Base-by-base conservation (phyloP, 2,113 vertebrate species). In the Setophaga kirtlandii region DNA sequence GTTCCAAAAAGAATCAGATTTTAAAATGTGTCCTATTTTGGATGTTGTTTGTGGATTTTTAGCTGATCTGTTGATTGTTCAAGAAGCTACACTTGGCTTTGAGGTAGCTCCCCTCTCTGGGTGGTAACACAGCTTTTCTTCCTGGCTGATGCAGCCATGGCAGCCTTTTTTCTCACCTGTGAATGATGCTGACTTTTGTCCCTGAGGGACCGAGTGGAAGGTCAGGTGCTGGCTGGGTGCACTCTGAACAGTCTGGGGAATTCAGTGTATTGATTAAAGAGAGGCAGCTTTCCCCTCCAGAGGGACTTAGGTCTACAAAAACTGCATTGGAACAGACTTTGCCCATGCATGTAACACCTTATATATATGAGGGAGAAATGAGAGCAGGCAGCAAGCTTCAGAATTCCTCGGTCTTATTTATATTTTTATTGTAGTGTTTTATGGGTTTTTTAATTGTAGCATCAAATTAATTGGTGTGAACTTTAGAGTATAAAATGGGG, bases 1-100 rank as follows among this genome's bases (percentile, higher is more conserved):
- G 56, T 95, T 96, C 79, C 67, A 69, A 95, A 37, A 75, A 96
- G 78, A 94, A 20, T 89, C 53, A 44, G 37, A 31, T 88, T 90
- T 68, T 64, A 65, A 85, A 83, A 68, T 28, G 58, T 93, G 78
- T 80, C 92, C 92, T 97, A 60, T 95, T 97, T 97, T 95, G 96
- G 93, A 82, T 76, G 24, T 37, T 47, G 35, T 46, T 94, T 81
- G 39, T 96, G 74, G 20, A 17, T 52, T 80, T 95, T 83, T 41
- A 86, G 59, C 42, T 56, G 58, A 28, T 80, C 19, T 22, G 30
- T 59, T 65, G 24, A 47, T 79, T 55, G 39, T 11, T 44, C 7
- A 13, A 53, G 68, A 65, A 92, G 60, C 71, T 71, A 2, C 31
- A 74, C 64, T 84, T 91, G 62, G 42, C 67, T 67, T 86, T 73